Percentiles rank a stretch among this genome's conserved stretches.
Conservation (phyloP, 2,797 vertebrate genomes). For the Eupleurogrammus muticus region DNA sequence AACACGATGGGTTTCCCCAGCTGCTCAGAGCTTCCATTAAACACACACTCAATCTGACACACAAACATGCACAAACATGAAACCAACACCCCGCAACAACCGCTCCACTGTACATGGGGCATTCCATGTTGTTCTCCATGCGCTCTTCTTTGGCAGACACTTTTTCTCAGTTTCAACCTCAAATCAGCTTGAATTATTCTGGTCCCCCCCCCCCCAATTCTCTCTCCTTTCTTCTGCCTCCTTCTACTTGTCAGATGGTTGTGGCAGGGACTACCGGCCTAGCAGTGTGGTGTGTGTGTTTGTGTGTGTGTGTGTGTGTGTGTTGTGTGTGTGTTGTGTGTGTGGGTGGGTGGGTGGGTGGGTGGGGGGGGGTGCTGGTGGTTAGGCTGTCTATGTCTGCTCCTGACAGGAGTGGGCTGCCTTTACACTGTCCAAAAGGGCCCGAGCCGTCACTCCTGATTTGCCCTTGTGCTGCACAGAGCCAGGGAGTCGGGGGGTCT, state of each 20-base stretch:
- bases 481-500: conserved; percentile 82
- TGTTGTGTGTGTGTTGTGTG: too few species aligned
- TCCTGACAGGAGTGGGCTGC: conserved; percentile 93
- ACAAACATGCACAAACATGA: conserved; percentile 62
- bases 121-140: conserved; percentile 53
- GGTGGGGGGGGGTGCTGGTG: conserved; percentile 77
- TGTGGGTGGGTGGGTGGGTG: too few species aligned
- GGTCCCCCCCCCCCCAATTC: conserved; percentile 23
- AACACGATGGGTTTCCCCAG: conserved; percentile 77
- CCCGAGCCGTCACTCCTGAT: conserved; percentile 98
- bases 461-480: conserved; percentile 90
- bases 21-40: conserved; percentile 74
- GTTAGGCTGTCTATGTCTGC: conserved; percentile 77
- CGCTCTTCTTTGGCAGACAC: conserved; percentile 42
- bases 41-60: conserved; percentile 73
- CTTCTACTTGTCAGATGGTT: conserved; percentile 64
- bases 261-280: conserved; percentile 60
- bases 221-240: conserved; percentile 12
- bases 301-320: too few species aligned
- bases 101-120: conserved; percentile 30
- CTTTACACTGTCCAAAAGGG: conserved; percentile 95
- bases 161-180: conserved; percentile 55
- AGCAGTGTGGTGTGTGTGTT: conserved; percentile 67
- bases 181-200: conserved; percentile 63
- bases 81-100: conserved; percentile 50